phyloP scores from a whole-genome alignment of 2,888 invertebrate genomes.

The Drosophila prostipennis region DNA sequence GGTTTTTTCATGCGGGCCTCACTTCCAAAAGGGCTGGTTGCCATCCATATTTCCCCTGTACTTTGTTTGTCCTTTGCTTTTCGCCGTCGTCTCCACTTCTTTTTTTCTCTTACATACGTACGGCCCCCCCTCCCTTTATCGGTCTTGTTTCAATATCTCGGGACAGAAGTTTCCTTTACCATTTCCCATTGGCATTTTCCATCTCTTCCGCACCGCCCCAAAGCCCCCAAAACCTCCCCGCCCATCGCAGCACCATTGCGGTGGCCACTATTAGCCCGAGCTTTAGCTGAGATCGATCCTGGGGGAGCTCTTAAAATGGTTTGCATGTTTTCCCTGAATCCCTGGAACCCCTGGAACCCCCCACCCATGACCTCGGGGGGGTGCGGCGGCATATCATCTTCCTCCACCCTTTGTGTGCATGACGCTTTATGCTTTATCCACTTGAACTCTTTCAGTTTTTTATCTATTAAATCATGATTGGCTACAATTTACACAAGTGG shows the following conservation, averaged over 20 bases:
- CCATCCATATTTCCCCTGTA: constrained; percentile 27
- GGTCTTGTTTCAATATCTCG: constrained; percentile 47
- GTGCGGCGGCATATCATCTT: constrained; percentile 2
- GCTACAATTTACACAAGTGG: constrained; percentile 77
- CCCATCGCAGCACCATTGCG: constrained; percentile 20
- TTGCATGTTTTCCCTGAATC: constrained; percentile 38
- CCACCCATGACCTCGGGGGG: constrained; percentile 3
- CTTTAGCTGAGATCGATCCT: constrained; percentile 71
- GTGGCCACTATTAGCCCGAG: constrained; percentile 67
- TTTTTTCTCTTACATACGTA: not conserved
- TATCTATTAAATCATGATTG: constrained; percentile 79
- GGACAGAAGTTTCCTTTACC: constrained; percentile 36
- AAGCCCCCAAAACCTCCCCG: not conserved
- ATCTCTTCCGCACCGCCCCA: constrained; percentile 2
- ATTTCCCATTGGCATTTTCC: constrained; percentile 27
- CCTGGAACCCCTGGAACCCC: not conserved
- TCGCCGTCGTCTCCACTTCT: not conserved
- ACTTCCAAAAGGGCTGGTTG: not conserved
- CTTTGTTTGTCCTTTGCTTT: constrained; percentile 14
- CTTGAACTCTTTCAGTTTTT: constrained; percentile 76
- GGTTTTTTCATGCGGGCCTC: constrained; percentile 2
- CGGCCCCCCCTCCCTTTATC: not conserved
- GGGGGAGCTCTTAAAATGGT: constrained; percentile 68
- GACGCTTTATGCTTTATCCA: constrained; percentile 77
- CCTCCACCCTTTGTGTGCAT: constrained; percentile 55